A percentile compares a stretch with the other conserved stretches of the same genome.
Conservation (phyloP, 2,888 invertebrate species). For the Geophilus truncorum region DNA sequence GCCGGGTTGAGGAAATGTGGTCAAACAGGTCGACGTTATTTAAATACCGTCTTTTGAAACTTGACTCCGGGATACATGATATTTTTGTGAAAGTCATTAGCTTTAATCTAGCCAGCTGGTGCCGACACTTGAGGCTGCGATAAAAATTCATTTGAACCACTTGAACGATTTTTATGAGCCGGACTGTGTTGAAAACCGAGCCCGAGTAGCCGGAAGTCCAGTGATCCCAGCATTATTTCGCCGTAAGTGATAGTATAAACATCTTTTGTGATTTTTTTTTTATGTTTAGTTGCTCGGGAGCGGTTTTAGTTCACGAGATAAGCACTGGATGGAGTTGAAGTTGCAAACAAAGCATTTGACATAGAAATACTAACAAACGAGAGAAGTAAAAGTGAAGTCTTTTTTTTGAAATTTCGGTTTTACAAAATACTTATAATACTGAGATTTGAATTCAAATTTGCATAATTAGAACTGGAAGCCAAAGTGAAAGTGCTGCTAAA, state of each 20-base stretch:
- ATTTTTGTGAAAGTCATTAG: slow-evolving; percentile 2
- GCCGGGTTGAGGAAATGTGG: not conserved
- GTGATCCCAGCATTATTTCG: not conserved
- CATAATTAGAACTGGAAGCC: too few species aligned
- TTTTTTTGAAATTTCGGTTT: too few species aligned
- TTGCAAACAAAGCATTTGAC: not conserved
- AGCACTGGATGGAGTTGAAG: not conserved
- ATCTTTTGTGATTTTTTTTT: not conserved
- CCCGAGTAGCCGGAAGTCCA: not conserved
- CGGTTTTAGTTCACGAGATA: not conserved
- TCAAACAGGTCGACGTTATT: not conserved
- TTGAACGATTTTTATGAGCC: not conserved
- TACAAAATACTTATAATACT: too few species aligned
- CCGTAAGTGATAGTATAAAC: not conserved
- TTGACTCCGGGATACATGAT: not conserved
- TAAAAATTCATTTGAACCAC: slow-evolving; percentile 7
- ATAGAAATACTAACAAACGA: too few species aligned
- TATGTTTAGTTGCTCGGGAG: not conserved
- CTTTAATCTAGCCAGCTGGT: not conserved
- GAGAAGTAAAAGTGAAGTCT: too few species aligned
- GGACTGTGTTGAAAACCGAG: not conserved
- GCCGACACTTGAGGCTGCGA: not conserved
- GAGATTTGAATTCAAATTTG: too few species aligned
- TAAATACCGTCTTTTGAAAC: not conserved
- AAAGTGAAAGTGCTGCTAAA: too few species aligned